Evolutionary conservation across 2,113 vertebrate species (phyloP).

Genomic region (Hippopotamus amphibius): DNA sequence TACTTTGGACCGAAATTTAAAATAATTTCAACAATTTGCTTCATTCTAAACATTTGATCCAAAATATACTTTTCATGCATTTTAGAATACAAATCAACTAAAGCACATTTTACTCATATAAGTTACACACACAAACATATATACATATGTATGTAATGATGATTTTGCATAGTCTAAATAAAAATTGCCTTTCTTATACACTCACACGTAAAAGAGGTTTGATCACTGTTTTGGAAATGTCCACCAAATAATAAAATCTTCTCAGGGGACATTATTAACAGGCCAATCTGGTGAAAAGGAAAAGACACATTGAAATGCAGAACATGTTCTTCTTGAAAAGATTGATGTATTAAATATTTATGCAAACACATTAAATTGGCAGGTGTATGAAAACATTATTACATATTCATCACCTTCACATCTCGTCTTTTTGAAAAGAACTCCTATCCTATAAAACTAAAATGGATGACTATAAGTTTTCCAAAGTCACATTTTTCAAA

Average conservation of each 20-base stretch:
- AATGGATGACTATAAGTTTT: conserved; percentile 70
- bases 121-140: background rate
- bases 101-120: conserved; percentile 54
- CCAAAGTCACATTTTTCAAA: conserved; percentile 71
- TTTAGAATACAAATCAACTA: conserved; percentile 35
- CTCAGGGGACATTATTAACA: conserved; percentile 67
- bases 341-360: conserved; percentile 88
- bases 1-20: background rate
- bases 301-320: conserved; percentile 77
- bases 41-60: conserved; percentile 60
- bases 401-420: conserved; percentile 83
- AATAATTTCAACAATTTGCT: conserved; percentile 43
- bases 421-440: conserved; percentile 80
- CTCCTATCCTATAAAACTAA: conserved; percentile 75
- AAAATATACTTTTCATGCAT: background rate
- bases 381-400: conserved; percentile 86
- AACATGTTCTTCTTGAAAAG: conserved; percentile 80
- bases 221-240: conserved; percentile 42
- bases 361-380: conserved; percentile 86
- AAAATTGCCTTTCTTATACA: conserved; percentile 28
- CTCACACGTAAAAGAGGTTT: conserved; percentile 31
- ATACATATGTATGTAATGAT: background rate
- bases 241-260: conserved; percentile 75
- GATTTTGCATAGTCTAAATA: background rate
- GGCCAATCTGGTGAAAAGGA: conserved; percentile 74